Conservation (phyloP, 2,888 invertebrate genomes). For the Rhingia campestris region DNA sequence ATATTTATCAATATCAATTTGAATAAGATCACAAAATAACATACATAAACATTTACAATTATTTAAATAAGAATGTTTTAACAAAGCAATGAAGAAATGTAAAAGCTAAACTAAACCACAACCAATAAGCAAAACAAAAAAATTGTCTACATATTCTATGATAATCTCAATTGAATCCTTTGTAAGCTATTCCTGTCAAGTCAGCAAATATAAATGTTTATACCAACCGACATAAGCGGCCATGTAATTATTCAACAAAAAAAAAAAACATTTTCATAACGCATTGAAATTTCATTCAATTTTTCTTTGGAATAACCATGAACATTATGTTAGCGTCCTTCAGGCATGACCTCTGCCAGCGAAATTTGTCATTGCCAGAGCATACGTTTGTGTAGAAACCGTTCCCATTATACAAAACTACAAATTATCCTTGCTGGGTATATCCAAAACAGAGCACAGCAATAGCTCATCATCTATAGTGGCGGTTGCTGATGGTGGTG, state of each 20-base stretch:
- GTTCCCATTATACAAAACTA: conserved; percentile 43
- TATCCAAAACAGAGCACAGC: conserved; percentile 33
- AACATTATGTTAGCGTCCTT: conserved; percentile 43
- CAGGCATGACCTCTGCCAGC: conserved; percentile 20
- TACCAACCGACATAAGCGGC: conserved; percentile 6
- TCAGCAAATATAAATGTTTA: conserved; percentile 26
- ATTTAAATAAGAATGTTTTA: too few species aligned
- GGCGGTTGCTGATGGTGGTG: conserved; percentile 8
- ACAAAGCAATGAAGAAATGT: too few species aligned
- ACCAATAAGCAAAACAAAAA: too few species aligned
- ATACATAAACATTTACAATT: too few species aligned
- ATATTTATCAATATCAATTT: too few species aligned
- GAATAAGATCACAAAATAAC: too few species aligned
- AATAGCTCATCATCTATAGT: conserved; percentile 47
- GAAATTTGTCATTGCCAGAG: conserved; percentile 23
- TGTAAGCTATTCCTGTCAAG: not conserved
- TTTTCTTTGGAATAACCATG: conserved; percentile 24
- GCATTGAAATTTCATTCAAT: conserved; percentile 25
- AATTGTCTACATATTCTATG: too few species aligned
- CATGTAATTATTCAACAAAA: conserved; percentile 39
- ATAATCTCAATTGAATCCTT: not conserved
- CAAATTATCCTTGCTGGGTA: conserved; percentile 51
- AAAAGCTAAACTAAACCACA: too few species aligned
- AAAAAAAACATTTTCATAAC: conserved; percentile 22
- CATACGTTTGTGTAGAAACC: conserved; percentile 43